Evolutionary conservation across 2,888 invertebrate genomes (phyloP), one percentile per base, ranked within the genome.

Genomic region (Agriopis marginaria): DNA sequence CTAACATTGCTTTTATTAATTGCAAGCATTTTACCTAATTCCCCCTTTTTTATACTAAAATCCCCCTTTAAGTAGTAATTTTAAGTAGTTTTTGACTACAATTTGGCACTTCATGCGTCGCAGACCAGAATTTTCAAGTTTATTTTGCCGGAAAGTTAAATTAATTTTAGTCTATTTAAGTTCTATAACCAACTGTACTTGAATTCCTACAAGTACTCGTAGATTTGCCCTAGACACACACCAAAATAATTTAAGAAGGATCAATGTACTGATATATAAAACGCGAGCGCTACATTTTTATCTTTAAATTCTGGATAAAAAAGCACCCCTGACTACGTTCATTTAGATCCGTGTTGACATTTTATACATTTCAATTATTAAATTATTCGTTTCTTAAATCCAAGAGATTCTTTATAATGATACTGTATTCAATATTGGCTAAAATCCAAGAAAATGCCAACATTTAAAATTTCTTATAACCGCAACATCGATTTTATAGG

Each of bases 71-170:
- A 67, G 56, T 56, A 62, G 47, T 17, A 39, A 42, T 54, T 65
- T 63, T 64, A 64, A 68, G 60, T 64, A 64, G 49, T 23, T 44
- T 10, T 50, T 60, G 68, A 69, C 68, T 69, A 54, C 42, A 55
- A 50, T 68, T 69, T 69, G 68, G 68, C 68, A 69, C 68, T 69
- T 58, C 9, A 32, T n/a, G 23, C 32, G 51, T 45, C 53, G 53
- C 32, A 68, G 68, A 63, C 59, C 68, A 68, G 63, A 59, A 44
- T 32, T 59, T 65, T 44, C 39, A 11, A 42, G 14, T 54, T 14
- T 4, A 40, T 56, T 14, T 56, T 17, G 14, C 7, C 7, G 8
- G 2, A 7, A 42, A 3, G 1, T 42, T 40, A 3, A 51, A 51
- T 23, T 51, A 8, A 39, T 54, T n/a, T 40, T 40, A 54, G 3